Conservation (phyloP, 92 coral and sea anemone species). For the Phenganax marumi region DNA sequence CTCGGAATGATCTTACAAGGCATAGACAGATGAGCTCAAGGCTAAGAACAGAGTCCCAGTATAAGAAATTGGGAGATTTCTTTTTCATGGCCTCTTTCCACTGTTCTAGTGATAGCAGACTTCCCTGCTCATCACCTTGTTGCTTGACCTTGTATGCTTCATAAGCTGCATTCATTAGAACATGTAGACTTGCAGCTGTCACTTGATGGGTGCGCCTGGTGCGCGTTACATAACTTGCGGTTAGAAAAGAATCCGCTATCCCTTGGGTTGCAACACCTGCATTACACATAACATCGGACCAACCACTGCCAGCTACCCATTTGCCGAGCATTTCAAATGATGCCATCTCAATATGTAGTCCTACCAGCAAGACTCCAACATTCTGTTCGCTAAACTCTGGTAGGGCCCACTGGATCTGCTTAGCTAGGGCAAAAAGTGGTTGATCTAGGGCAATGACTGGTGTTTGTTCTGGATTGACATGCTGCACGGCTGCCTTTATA, state of each 20-base stretch:
- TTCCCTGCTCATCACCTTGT: constrained; percentile 30
- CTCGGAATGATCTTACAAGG: constrained; percentile 65
- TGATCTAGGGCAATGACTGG: not conserved
- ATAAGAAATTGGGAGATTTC: constrained; percentile 40
- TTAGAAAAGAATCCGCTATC: constrained; percentile 41
- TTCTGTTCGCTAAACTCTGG: too few relatives aligned
- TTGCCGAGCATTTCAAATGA: too few relatives aligned
- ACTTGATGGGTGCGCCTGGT: constrained; percentile 50
- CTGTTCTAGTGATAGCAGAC: not conserved
- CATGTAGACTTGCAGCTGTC: constrained; percentile 44
- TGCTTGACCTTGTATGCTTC: not conserved
- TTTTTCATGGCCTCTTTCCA: not conserved
- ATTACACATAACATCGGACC: constrained; percentile 25
- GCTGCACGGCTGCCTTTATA: constrained; percentile 37
- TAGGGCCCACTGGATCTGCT: not conserved
- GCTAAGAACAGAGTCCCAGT: constrained; percentile 44
- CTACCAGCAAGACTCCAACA: too few relatives aligned
- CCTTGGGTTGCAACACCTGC: constrained; percentile 36
- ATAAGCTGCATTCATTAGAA: constrained; percentile 43
- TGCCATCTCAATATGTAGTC: too few relatives aligned
- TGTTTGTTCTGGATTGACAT: constrained; percentile 10
- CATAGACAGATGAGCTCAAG: constrained; percentile 45
- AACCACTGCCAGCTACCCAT: constrained; percentile 52
- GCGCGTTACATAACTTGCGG: constrained; percentile 33
- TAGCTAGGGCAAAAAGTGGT: not conserved